Base-by-base conservation (phyloP, 1,140 invertebrate species). In the Euwallacea fornicatus region DNA sequence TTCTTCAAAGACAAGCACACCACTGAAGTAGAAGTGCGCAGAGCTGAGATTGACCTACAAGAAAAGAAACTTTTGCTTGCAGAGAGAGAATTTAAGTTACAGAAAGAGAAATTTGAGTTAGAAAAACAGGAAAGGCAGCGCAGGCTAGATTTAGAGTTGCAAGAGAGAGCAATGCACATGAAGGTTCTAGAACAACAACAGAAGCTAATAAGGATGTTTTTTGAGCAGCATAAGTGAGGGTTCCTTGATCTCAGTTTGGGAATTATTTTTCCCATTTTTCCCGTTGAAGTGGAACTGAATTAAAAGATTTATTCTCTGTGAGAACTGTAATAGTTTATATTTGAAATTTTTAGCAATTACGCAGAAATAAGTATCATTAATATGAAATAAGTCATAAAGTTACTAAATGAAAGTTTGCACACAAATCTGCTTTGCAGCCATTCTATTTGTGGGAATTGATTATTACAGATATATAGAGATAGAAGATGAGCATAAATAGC, bases 81-180 rank as follows among this genome's bases (percentile, higher is more conserved):
- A n/a, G 74, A 68, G 64, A 75, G 71, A 41, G 74, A 75, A 71
- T 67, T 61, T 53, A 66, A 72, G 43, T 43, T 73, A 44, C 58
- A 56, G 7, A 66, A 46, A 50, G 64, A 72, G 41, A 72, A 67
- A 62, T 72, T 72, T 62, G 71, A 72, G 7, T 55, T 72, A 41
- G 71, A 72, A 50, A 72, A 67, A 50, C 64, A 72, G 33, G 71
- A 72, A 41, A 11, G 64, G 16, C 13, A 46, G 8, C 56, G 71
- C 47, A 15, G 60, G n/a, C 47, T 72, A 42, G 71, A 72, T 8
- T 43, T 72, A 1, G 71, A 72, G 67, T 44, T 41, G 13, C 56
- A 75, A 69, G 56, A 73, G 43, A 46, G 69, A 61, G 13, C 59
- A 44, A 67, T 58, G 66, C 69, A 75, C 21, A 16, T 73, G 15